Base-by-base conservation (phyloP, 2,888 invertebrate genomes). In the Psylliodes chrysocephalus region DNA sequence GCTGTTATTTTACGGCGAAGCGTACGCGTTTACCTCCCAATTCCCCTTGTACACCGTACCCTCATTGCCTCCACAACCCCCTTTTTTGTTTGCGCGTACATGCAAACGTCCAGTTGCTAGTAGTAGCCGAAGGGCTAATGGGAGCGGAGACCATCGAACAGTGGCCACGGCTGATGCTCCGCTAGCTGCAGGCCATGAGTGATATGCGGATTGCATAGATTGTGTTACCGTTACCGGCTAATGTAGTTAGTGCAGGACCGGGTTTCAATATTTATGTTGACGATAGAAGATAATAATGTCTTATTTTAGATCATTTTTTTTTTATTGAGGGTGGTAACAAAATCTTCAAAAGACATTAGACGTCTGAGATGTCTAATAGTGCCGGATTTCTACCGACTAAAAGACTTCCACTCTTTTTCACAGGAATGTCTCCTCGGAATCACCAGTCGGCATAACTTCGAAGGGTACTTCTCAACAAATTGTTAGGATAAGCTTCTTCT, bases 201-300 rank as follows among this genome's bases (percentile, higher is more conserved):
- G 60, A 64, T 64, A 60, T 46, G 59, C 42, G 55, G 52, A 44
- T 55, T 56, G 64, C 55, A 55, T 64, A 56, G 64, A 64, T 64
- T 52, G 52, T 52, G 52, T 64, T 60, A 60, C 55, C 60, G 60
- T 49, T 49, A 19, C 40, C 33, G n/a, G 51, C 59, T 59, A 59
- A 59, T 59, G 59, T 51, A 64, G 44, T 55, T 64, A 64, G 56
- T 60, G 60, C 40, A 61, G 28, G 2, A 7, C 7, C 3, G 28
- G 25, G 2, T 17, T 35, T n/a, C n/a, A n/a, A n/a, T n/a, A n/a
- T n/a, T n/a, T n/a, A n/a, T n/a, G n/a, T n/a, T n/a, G n/a, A n/a
- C n/a, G n/a, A n/a, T n/a, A n/a, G n/a, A n/a, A n/a, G n/a, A n/a
- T n/a, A n/a, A n/a, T n/a, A n/a, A n/a, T n/a, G n/a, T n/a, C n/a